Conservation (phyloP, 2,888 invertebrate species). For the Anoncus sp. region DNA sequence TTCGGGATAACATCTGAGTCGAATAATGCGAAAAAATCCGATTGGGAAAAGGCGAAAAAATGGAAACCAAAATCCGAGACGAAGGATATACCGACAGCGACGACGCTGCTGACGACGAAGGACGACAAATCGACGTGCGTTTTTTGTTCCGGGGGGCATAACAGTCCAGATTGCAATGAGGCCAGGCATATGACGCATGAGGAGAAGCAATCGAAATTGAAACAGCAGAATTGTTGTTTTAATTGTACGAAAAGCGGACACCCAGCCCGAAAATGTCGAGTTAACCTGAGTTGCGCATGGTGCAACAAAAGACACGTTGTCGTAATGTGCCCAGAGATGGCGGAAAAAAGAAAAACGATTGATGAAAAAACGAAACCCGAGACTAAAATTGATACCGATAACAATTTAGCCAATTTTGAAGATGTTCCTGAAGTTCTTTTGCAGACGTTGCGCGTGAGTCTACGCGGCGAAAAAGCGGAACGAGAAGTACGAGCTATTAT, state of each 20-base stretch:
- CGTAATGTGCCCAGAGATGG: neutral
- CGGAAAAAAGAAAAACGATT: neutral
- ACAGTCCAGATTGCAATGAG: neutral
- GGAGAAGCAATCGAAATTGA: conserved; percentile 48
- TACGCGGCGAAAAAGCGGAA: conserved; percentile 21
- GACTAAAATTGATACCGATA: neutral
- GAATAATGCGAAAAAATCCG: conserved; percentile 19
- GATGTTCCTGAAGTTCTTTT: conserved; percentile 23
- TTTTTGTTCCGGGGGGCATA: neutral
- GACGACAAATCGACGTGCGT: neutral
- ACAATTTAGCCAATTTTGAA: conserved; percentile 6
- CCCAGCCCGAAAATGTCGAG: neutral
- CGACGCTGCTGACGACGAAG: neutral
- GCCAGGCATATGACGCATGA: neutral
- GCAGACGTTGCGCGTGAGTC: conserved; percentile 32
- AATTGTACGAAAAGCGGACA: neutral
- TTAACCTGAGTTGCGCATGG: neutral
- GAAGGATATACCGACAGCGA: conserved; percentile 9
- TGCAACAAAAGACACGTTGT: neutral
- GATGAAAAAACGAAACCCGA: neutral
- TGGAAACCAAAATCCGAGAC: neutral
- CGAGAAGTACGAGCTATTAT: conserved; percentile 42
- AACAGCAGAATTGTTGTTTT: neutral
- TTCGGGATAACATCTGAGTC: neutral
- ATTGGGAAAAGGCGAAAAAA: conserved; percentile 7